Base-by-base conservation (phyloP, 2,113 vertebrate species). In the Empidonax alnorum region DNA sequence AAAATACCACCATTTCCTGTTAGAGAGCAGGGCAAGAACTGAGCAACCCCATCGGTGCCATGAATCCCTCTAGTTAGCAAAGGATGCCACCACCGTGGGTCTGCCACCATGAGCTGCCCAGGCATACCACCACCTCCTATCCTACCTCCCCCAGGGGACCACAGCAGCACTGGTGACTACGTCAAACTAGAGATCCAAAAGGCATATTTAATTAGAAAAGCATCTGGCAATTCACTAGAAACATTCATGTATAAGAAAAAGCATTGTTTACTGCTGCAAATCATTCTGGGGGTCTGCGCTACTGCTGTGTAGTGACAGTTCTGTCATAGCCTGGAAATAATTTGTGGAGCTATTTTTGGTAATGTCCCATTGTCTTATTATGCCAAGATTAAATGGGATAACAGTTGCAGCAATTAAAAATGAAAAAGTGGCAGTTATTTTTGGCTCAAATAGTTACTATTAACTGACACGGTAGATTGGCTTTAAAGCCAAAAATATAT, bases 351-450 rank as follows among this genome's bases (percentile, higher is more conserved):
- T 91, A 87, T 87, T 96, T 97, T 85, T 91, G 85, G 77, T 82
- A 85, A 66, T 59, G 52, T 80, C 89, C 87, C 37, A 62, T 93
- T 95, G 93, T 93, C 63, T 84, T 89, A 78, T 73, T 82, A 92
- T 85, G 87, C 58, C 87, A 84, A 69, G 80, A 91, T 91, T 89
- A 95, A 96, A 92, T 87, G 44, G 69, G 76, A 84, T 91, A 97
- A 88, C 90, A 97, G 93, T 96, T 94, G 91, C 83, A 87, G 53
- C 94, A 97, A 97, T 97, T 97, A 97, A 96, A 94, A 96, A 97
- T 94, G 83, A 93, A 96, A 93, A 91, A 95, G 88, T 91, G 86
- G 67, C 65, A 56, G 82, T 88, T 97, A 95, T 97, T 96, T 97
- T 94, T 93, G 87, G 80, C 85, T 56, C 55, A 94, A 50, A 92